phyloP scores from a whole-genome alignment of 2,797 vertebrate genomes.

The Lutjanus campechanus region DNA sequence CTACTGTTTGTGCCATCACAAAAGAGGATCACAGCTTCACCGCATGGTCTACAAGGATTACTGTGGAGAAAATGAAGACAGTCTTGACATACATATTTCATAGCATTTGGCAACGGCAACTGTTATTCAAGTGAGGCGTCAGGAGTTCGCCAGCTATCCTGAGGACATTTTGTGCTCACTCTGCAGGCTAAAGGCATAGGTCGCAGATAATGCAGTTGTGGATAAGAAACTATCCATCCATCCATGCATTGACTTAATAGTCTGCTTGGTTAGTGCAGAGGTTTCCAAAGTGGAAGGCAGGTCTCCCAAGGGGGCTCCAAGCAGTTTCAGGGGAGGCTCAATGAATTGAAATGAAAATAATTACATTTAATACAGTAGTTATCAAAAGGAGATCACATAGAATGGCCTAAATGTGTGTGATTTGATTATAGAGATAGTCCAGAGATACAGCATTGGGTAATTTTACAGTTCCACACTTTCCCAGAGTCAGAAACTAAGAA shows the following conservation, averaged over 20 bases:
- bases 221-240: constrained; percentile 2
- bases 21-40: constrained; percentile 54
- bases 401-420: too few relatives aligned
- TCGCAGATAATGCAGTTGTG: background rate
- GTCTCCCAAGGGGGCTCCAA: too few relatives aligned
- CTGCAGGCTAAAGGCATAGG: background rate
- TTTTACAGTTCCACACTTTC: too few relatives aligned
- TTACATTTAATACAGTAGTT: too few relatives aligned
- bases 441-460: too few relatives aligned
- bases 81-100: constrained; percentile 27
- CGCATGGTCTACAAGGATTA: constrained; percentile 25
- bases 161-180: constrained; percentile 14
- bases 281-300: too few relatives aligned
- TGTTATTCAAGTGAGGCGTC: constrained; percentile 17
- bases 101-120: constrained; percentile 26
- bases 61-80: constrained; percentile 33
- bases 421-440: too few relatives aligned
- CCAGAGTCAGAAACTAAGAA: too few relatives aligned
- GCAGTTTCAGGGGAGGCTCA: too few relatives aligned
- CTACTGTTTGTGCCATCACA: constrained; percentile 57
- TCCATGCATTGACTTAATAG: background rate
- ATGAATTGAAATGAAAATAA: too few relatives aligned
- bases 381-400: too few relatives aligned
- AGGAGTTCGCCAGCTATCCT: constrained; percentile 24
- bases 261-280: too few relatives aligned